These are phyloP conservation scores for Tauraco hartlaubi DNA, from an alignment of 2,797 vertebrate genomes.

Conservation along the genomic window DNA sequence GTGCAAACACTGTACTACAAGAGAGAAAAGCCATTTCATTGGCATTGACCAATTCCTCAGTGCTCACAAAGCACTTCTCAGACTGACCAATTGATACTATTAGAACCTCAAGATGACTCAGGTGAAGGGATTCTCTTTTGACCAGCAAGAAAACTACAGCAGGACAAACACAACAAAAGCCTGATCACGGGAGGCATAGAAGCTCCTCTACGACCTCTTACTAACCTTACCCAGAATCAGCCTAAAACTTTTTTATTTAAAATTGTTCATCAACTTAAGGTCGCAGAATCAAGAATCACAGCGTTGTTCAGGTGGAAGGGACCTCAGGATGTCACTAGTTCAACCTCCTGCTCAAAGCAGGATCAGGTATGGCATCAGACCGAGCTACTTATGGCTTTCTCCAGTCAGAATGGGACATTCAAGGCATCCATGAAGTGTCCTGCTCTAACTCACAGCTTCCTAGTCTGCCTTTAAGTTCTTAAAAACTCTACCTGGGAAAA, in stretches of 20 bases:
- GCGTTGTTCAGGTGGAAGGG: fast-evolving
- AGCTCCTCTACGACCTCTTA: background rate
- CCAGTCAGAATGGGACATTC: background rate
- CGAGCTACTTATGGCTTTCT: background rate
- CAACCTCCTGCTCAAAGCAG: background rate
- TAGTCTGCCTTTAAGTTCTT: background rate
- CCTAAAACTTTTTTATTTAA: background rate
- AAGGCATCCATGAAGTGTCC: background rate
- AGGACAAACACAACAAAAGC: background rate
- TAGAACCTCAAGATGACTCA: background rate
- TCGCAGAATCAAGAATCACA: fast-evolving
- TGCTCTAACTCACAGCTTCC: background rate
- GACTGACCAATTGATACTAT: background rate
- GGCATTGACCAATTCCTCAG: background rate
- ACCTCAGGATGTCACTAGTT: background rate
- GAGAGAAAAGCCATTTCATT: background rate
- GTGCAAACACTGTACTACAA: background rate
- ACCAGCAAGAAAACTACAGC: background rate
- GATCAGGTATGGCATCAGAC: background rate
- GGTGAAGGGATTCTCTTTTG: background rate
- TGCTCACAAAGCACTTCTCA: background rate
- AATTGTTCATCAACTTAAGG: background rate
- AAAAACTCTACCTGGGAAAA: background rate
- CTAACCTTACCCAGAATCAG: background rate
- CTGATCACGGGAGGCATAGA: background rate